Conservation (phyloP, 2,113 vertebrate genomes). For the Otus sunia region DNA sequence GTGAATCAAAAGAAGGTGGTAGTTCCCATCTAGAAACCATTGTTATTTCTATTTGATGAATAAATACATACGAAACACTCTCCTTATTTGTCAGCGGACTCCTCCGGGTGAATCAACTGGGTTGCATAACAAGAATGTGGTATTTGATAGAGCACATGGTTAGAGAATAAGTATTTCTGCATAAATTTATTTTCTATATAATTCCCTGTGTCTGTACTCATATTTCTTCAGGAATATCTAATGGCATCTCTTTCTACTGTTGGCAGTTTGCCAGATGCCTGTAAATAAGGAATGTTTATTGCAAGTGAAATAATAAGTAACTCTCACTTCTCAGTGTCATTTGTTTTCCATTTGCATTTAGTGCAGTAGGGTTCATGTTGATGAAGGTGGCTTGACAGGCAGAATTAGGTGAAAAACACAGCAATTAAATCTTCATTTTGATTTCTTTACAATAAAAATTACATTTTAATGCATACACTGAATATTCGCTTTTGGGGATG, state of each 20-base stretch:
- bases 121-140: conserved; percentile 33
- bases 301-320: not conserved
- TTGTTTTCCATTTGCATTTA: not conserved
- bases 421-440: not conserved
- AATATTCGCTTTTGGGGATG: not conserved
- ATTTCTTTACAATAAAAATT: not conserved
- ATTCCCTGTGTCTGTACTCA: not conserved
- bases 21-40: conserved; percentile 37
- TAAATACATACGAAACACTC: not conserved
- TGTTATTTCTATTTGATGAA: conserved; percentile 36
- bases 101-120: not conserved
- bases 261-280: not conserved
- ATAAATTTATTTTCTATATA: not conserved
- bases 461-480: not conserved
- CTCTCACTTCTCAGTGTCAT: not conserved
- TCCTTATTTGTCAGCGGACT: not conserved
- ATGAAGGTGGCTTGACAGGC: not conserved
- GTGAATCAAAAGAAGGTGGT: conserved; percentile 37
- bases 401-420: not conserved
- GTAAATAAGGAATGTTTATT: not conserved
- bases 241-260: not conserved
- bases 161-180: conserved; percentile 18
- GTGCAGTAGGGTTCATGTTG: not conserved
- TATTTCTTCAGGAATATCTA: conserved; percentile 2
- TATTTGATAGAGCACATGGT: not conserved